Evolutionary conservation across 2,888 invertebrate species (phyloP), one percentile per base, ranked within the genome.

Genomic region (Mythimna vitellina): DNA sequence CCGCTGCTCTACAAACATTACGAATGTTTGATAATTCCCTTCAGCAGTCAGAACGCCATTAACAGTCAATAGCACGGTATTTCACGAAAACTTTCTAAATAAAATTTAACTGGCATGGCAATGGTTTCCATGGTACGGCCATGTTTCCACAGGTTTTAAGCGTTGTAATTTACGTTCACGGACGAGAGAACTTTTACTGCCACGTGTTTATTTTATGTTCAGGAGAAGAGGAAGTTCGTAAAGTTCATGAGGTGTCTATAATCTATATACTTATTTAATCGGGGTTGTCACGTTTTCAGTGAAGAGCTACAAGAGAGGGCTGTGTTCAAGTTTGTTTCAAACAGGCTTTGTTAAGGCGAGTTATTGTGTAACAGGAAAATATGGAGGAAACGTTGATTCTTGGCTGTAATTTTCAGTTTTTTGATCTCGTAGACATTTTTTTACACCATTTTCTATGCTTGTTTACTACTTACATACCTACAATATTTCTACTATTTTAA

Each of bases 141-240:
- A 65, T 69, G 73, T 80, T 78, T 65, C 69, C 70, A 76, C 70
- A 65, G 64, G 75, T 83, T 85, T 70, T 76, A 80, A 77, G 53
- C 69, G 67, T 54, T 64, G 73, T 84, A 84, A 87, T 86, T 86
- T 86, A 87, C 76, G 65, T 70, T 61, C 57, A 66, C 38, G 63
- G 64, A 65, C 49, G 57, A 74, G 56, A 58, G 70, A 83, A 86
- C 82, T 86, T 89, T 86, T 88, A 87, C 68, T 65, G 70, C 68
- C 35, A 46, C 71, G 65, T 85, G 82, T 88, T 86, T 87, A 84
- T 86, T 88, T 88, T 81, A 86, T 84, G 78, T 82, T 65, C 66
- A 65, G 38, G 71, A 79, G 80, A 79, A 82, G 75, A 56, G 67
- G 63, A 78, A 73, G 75, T 84, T 72, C 78, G 81, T 85, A 81